Conservation (phyloP, 2,113 vertebrate species). For the Crotalus horridus region DNA sequence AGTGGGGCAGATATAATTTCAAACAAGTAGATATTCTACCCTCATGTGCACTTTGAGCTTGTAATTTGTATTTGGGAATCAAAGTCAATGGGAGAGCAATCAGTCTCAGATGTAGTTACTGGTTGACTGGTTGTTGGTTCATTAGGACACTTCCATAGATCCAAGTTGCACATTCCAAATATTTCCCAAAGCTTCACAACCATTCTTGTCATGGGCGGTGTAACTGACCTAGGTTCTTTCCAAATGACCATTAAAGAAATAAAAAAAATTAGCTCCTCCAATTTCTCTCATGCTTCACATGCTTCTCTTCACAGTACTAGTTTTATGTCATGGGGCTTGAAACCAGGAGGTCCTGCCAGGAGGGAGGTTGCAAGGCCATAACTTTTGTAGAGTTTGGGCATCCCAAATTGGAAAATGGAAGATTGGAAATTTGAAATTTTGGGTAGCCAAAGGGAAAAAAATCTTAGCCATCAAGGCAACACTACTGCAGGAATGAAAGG, state of each 20-base stretch:
- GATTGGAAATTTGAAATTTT: no score
- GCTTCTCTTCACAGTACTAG: no score
- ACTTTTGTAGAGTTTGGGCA: no score
- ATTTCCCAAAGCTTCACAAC: not conserved
- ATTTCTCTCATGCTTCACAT: no score
- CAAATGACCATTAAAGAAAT: not conserved
- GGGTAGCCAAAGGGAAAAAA: no score
- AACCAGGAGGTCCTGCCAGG: no score
- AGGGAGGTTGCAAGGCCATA: no score
- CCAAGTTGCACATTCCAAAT: not conserved
- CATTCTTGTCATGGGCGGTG: not conserved
- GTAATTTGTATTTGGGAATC: not conserved
- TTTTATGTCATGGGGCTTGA: no score
- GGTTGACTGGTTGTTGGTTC: not conserved
- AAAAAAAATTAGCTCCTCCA: not conserved
- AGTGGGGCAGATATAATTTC: not conserved
- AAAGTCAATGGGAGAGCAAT: not conserved
- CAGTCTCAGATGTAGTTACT: not conserved
- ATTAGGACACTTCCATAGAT: not conserved
- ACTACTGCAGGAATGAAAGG: not conserved
- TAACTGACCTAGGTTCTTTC: not conserved
- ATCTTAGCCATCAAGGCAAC: no score
- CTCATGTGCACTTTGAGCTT: not conserved
- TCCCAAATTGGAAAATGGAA: no score
- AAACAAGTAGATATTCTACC: not conserved